phyloP scores from a whole-genome alignment of 2,113 vertebrate genomes.

The Tyrannus savana region DNA sequence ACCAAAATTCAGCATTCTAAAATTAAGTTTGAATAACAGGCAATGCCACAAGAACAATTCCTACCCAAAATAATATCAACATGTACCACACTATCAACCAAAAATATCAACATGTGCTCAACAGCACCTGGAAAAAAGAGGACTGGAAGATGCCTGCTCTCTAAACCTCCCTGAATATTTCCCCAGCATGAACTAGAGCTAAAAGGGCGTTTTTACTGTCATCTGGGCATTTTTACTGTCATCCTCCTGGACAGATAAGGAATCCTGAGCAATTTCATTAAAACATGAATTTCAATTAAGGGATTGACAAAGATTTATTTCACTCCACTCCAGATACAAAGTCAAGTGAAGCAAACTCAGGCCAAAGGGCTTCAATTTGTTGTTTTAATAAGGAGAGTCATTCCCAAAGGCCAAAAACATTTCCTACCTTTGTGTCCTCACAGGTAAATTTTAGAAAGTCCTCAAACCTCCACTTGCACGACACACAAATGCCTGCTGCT shows the following conservation, averaged over 20 bases:
- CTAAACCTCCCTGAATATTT: neutral
- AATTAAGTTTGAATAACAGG: neutral
- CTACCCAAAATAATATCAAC: neutral
- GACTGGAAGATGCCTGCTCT: neutral
- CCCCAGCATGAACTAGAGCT: neutral
- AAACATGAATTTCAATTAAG: neutral
- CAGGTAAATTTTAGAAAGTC: neutral
- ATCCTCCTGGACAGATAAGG: neutral
- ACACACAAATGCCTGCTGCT: neutral
- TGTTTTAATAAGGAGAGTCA: neutral
- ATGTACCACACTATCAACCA: no score
- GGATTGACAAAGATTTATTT: neutral
- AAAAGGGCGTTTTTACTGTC: neutral
- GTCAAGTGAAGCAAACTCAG: neutral
- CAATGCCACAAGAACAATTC: neutral
- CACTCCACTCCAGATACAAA: neutral
- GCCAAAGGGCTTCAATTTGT: neutral
- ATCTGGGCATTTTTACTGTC: neutral
- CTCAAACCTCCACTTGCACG: neutral
- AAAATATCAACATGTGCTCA: neutral
- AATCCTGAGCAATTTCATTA: neutral
- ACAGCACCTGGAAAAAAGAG: neutral
- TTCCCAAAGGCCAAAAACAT: neutral
- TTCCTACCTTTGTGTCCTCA: neutral
- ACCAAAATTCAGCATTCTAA: neutral